A percentile compares a stretch with the other conserved stretches of the same genome.
Conservation (phyloP, 2,888 invertebrate species). For the Acleris sparsana region DNA sequence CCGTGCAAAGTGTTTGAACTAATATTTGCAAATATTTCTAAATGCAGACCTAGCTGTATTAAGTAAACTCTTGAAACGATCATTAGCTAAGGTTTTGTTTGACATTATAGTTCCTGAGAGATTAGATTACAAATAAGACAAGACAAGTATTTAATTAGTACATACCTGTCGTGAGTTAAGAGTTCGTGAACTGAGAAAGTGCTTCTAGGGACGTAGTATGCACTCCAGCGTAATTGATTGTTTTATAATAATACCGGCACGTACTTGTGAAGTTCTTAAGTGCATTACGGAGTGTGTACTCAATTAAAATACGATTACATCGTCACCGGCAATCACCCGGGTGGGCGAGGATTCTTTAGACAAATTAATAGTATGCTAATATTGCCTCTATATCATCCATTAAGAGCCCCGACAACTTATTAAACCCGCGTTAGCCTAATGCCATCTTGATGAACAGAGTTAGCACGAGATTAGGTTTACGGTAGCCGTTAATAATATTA, state of each 20-base stretch:
- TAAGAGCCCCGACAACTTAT: slow-evolving; percentile 32
- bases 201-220: background rate
- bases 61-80: slow-evolving; percentile 40
- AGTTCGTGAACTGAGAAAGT: slow-evolving; percentile 5
- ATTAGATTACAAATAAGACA: slow-evolving; percentile 26
- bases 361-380: slow-evolving; percentile 35
- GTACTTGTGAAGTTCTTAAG: slow-evolving; percentile 10
- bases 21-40: slow-evolving; percentile 48
- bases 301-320: slow-evolving; percentile 36
- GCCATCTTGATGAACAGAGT: slow-evolving; percentile 30
- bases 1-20: slow-evolving; percentile 31
- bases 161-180: slow-evolving; percentile 5
- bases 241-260: slow-evolving; percentile 19
- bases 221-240: slow-evolving; percentile 17
- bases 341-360: slow-evolving; percentile 16
- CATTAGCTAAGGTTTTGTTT: slow-evolving; percentile 49
- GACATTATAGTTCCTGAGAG: slow-evolving; percentile 23
- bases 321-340: slow-evolving; percentile 20
- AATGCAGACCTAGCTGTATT: slow-evolving; percentile 45
- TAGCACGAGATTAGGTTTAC: slow-evolving; percentile 31
- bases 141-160: slow-evolving; percentile 29
- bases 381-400: slow-evolving; percentile 30
- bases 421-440: slow-evolving; percentile 26
- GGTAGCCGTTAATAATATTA: slow-evolving; percentile 35
- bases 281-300: slow-evolving; percentile 26